Evolutionary conservation across 2,888 invertebrate genomes (phyloP).

Genomic region (Drosophila leonis): DNA sequence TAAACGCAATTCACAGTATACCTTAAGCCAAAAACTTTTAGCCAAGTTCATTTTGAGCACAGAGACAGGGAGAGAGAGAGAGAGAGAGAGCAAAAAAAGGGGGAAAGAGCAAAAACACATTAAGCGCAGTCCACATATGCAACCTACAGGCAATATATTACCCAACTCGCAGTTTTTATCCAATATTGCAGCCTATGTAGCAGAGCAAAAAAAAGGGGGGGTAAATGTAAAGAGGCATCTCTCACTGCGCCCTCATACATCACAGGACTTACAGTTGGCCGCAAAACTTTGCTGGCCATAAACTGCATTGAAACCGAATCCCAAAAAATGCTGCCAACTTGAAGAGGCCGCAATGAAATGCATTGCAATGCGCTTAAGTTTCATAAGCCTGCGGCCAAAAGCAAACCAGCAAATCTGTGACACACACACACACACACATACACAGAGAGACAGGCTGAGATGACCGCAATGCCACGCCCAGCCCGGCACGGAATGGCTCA

Average conservation of each 20-base stretch:
- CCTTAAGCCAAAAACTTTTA: slow-evolving; percentile 29
- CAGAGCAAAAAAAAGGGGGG: neutral
- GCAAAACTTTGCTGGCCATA: slow-evolving; percentile 61
- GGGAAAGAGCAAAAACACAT: slow-evolving; percentile 23
- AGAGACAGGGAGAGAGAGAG: neutral
- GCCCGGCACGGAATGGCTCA: slow-evolving; percentile 13
- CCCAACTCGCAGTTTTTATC: slow-evolving; percentile 56
- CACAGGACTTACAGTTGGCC: slow-evolving; percentile 57
- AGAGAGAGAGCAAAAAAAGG: neutral
- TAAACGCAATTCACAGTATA: slow-evolving; percentile 10
- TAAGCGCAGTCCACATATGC: slow-evolving; percentile 42
- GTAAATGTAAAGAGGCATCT: slow-evolving; percentile 3
- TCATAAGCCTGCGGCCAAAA: slow-evolving; percentile 69
- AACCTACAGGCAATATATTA: slow-evolving; percentile 51
- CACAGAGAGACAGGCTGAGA: slow-evolving; percentile 10
- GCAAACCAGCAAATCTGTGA: slow-evolving; percentile 48
- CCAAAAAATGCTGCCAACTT: slow-evolving; percentile 45
- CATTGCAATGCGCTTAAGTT: slow-evolving; percentile 66
- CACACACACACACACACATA: slow-evolving; percentile 27
- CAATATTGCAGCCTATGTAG: slow-evolving; percentile 57
- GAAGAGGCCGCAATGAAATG: slow-evolving; percentile 65
- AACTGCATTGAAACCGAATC: slow-evolving; percentile 39
- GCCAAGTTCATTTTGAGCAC: slow-evolving; percentile 21
- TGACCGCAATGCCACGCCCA: slow-evolving; percentile 56
- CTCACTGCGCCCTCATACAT: slow-evolving; percentile 29